Base-by-base conservation (phyloP, 2,797 vertebrate species). In the Cossypha niveicapilla region DNA sequence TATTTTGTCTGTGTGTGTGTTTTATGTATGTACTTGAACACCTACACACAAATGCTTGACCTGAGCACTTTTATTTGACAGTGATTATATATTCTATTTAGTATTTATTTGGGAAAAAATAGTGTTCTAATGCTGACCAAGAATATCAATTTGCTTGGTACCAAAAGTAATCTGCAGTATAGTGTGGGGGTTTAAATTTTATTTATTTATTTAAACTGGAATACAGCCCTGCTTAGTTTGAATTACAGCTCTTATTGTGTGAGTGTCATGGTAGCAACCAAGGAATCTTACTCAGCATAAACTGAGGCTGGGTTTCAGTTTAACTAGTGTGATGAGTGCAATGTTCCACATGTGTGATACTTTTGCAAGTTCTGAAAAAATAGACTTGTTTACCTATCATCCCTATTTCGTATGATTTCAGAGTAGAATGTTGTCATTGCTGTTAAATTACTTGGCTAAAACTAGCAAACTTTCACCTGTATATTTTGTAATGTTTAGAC, bases 251-350 rank as follows among this genome's bases (percentile, higher is more conserved):
- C 28, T 66, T 77, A 42, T 16, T 56, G 39, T 62, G 23, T 27
- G 32, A 67, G 32, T 60, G 32, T 72, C 3, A 1, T 65, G 54
- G 63, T 41, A 82, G 41, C 47, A 30, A 61, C 63, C n/a, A 51
- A 77, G 39, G 68, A 77, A 61, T 74, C 60, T 88, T 65, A 22
- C 37, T 65, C 47, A 85, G 63, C 0, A 2, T 76, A 34, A 74
- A 57, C 32, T 22, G 48, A 80, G 75, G 53, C 75, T 77, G 42
- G 11, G 48, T 71, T 93, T 94, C 41, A 39, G 82, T 93, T 91
- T 85, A 77, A 47, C n/a, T 57, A 10, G 18, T 32, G 11, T 19
- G 77, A 66, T 72, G 78, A 89, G 51, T 61, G 60, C 78, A 48
- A 7, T 25, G 22, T 63, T 74, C 67, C 2, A 2, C 14, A 5